Conservation (phyloP, 1,140 invertebrate species). For the Nasonia giraulti region DNA sequence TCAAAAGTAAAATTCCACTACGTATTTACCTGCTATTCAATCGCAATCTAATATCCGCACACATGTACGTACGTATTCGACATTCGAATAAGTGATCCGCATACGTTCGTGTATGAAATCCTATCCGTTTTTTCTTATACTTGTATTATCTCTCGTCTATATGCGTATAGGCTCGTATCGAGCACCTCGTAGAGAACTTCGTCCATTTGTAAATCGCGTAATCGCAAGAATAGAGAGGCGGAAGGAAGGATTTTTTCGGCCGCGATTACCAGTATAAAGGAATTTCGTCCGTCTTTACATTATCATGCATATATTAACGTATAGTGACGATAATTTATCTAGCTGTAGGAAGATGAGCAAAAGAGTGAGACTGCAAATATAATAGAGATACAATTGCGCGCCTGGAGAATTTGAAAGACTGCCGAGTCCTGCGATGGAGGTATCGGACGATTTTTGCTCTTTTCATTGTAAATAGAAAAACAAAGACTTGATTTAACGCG, state of each 20-base stretch:
- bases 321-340: background rate
- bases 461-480: background rate
- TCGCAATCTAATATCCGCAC: background rate
- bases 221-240: background rate
- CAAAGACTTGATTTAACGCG: background rate
- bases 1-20: background rate
- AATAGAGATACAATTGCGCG: background rate
- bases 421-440: background rate
- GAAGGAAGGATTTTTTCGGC: background rate
- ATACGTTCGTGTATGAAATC: background rate
- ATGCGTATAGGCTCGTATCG: conserved; percentile 34
- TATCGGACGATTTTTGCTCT: background rate
- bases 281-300: conserved; percentile 5
- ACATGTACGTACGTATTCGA: background rate
- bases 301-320: background rate
- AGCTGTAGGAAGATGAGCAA: background rate
- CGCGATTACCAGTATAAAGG: background rate
- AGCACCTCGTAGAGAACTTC: conserved; percentile 6
- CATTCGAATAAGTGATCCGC: background rate
- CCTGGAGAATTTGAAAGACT: background rate
- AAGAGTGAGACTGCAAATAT: conserved; percentile 8
- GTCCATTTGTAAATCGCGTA: conserved; percentile 9
- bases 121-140: background rate
- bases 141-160: conserved; percentile 1
- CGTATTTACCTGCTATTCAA: background rate